These are phyloP conservation scores for Ivindomyrus marchei DNA, from an alignment of 2,113 vertebrate species.

Conservation along the genomic window DNA sequence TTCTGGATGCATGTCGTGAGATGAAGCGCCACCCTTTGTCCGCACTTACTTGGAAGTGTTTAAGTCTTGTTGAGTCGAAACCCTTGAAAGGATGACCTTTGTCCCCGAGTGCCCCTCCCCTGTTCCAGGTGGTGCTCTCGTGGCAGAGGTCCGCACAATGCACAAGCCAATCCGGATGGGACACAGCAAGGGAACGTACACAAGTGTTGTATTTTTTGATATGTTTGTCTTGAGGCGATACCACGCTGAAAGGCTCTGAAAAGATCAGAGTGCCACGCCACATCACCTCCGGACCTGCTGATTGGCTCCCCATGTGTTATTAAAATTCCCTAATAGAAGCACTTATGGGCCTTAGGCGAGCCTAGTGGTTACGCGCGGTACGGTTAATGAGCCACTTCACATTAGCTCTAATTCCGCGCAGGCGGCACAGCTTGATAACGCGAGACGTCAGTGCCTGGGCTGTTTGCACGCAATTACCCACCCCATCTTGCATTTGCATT, in stretches of 20 bases:
- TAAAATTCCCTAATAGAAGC: constrained; percentile 24
- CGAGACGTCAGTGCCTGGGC: constrained; percentile 35
- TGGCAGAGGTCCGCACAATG: not conserved
- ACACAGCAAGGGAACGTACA: not conserved
- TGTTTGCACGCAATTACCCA: constrained; percentile 1
- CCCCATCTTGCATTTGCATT: not conserved
- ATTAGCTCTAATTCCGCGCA: constrained; percentile 62
- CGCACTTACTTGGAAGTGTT: constrained; percentile 60
- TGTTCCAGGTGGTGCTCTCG: constrained; percentile 58
- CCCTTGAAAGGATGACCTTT: constrained; percentile 60
- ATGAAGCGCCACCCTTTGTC: constrained; percentile 57
- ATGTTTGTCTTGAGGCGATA: not conserved
- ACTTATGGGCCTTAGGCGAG: constrained; percentile 38
- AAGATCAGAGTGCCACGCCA: not conserved
- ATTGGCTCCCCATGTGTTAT: constrained; percentile 32
- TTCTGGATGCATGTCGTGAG: constrained; percentile 53
- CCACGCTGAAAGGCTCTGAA: not conserved
- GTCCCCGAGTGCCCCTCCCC: constrained; percentile 45
- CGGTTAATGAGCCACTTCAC: constrained; percentile 65
- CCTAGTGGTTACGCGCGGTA: constrained; percentile 55
- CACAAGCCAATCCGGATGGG: not conserved
- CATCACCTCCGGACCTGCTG: not conserved
- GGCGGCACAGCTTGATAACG: constrained; percentile 40
- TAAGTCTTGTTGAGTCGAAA: constrained; percentile 58
- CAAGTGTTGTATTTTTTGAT: not conserved